phyloP scores from a whole-genome alignment of 1,140 invertebrate species.

The Trypoxylus dichotomus region DNA sequence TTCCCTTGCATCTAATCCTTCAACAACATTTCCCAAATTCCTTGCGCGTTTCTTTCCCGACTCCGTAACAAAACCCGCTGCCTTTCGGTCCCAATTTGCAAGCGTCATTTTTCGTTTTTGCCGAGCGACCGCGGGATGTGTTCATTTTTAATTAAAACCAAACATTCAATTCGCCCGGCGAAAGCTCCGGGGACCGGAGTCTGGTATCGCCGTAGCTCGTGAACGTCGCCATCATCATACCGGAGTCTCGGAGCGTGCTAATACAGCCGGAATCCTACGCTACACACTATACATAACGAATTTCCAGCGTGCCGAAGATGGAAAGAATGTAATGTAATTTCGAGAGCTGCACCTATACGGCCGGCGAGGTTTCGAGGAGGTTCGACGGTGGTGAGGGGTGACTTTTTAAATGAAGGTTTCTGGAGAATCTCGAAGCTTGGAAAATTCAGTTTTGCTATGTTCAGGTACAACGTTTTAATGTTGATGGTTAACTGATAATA shows the following conservation, averaged over 20 bases:
- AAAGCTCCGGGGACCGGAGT: background rate
- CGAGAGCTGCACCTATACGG: background rate
- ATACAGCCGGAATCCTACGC: background rate
- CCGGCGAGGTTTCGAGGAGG: too few species aligned
- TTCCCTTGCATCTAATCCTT: background rate
- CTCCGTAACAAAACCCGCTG: background rate
- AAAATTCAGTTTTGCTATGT: too few species aligned
- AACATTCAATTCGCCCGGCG: background rate
- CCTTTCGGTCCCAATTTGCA: background rate
- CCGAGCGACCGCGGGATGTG: background rate
- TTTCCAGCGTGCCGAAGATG: background rate
- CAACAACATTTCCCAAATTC: background rate
- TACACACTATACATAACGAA: background rate
- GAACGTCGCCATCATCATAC: too few species aligned
- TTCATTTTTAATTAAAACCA: slow-evolving; percentile 4
- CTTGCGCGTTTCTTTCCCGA: background rate
- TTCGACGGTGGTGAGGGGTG: too few species aligned
- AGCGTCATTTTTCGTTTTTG: background rate
- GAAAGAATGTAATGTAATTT: slow-evolving; percentile 1
- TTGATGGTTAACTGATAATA: too few species aligned
- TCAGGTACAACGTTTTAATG: too few species aligned
- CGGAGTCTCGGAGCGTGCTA: background rate
- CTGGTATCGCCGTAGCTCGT: background rate
- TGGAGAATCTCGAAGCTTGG: too few species aligned
- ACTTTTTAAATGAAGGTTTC: too few species aligned